These are phyloP conservation scores for Mystacornis crossleyi DNA, from an alignment of 2,113 vertebrate species.

Conservation along the genomic window DNA sequence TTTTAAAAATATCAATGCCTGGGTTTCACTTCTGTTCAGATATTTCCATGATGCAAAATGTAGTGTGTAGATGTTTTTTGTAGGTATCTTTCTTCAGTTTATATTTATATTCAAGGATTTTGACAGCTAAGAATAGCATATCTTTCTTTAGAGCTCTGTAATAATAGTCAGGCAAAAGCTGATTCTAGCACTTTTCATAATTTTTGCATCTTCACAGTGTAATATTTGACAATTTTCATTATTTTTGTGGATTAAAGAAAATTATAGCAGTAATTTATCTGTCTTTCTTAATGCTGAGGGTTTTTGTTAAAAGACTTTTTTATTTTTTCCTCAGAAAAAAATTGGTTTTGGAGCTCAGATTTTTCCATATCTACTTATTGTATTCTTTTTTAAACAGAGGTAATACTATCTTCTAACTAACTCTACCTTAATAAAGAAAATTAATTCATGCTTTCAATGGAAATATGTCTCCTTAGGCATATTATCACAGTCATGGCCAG, in stretches of 20 bases:
- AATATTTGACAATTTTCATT: background rate
- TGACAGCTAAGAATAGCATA: background rate
- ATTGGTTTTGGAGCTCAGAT: accelerated
- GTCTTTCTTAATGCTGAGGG: background rate
- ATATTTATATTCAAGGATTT: background rate
- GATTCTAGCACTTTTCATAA: background rate
- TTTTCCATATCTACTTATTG: background rate
- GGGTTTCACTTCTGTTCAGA: background rate
- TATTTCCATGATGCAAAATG: background rate
- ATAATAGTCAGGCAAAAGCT: background rate
- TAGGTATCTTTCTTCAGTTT: background rate
- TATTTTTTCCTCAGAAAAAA: background rate
- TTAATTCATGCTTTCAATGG: background rate
- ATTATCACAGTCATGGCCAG: background rate
- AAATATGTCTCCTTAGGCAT: background rate
- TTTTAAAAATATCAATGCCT: background rate
- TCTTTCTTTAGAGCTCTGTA: background rate
- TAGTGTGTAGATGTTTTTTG: background rate
- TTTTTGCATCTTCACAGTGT: background rate
- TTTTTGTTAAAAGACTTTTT: background rate
- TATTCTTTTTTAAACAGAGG: background rate
- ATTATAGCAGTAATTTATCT: background rate
- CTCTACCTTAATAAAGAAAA: background rate
- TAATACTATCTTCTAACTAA: background rate
- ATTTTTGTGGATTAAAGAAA: background rate